Percentiles rank a stretch among this genome's conserved stretches.
Conservation (phyloP, 2,113 vertebrate genomes). For the Bettongia penicillata region DNA sequence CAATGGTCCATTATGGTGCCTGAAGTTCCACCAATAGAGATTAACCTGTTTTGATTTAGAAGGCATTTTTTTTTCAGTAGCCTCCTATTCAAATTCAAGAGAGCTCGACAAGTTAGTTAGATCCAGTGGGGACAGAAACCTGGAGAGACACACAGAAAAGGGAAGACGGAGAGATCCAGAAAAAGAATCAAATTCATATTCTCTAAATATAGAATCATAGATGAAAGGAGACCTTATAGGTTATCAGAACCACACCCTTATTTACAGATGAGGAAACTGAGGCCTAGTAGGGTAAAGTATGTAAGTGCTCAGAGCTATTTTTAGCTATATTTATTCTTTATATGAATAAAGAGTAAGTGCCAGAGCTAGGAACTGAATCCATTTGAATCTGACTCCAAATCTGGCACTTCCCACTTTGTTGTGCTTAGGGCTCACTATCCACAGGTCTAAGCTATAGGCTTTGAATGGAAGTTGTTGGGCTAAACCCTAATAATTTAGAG, state of each 20-base stretch:
- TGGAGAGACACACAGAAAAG: background rate
- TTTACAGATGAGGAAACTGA: background rate
- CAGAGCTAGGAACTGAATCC: background rate
- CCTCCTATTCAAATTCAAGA: background rate
- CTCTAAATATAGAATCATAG: background rate
- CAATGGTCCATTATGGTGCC: background rate
- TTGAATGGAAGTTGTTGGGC: background rate
- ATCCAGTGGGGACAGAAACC: background rate
- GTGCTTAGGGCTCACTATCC: background rate
- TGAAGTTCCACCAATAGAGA: too few species aligned
- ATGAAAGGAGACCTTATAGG: background rate
- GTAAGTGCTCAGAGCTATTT: background rate
- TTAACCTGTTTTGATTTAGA: background rate
- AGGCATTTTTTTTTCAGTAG: background rate
- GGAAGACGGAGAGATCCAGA: background rate
- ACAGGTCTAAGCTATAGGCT: background rate
- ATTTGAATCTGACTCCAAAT: background rate
- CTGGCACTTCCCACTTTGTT: background rate
- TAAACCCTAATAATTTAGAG: constrained; percentile 35
- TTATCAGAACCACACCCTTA: background rate
- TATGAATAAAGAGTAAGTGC: background rate
- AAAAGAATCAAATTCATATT: too few species aligned
- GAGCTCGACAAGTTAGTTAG: background rate
- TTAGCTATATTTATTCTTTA: too few species aligned
- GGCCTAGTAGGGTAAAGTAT: background rate